Evolutionary conservation across 2,888 invertebrate species (phyloP).

Genomic region (Chrysolina americana): DNA sequence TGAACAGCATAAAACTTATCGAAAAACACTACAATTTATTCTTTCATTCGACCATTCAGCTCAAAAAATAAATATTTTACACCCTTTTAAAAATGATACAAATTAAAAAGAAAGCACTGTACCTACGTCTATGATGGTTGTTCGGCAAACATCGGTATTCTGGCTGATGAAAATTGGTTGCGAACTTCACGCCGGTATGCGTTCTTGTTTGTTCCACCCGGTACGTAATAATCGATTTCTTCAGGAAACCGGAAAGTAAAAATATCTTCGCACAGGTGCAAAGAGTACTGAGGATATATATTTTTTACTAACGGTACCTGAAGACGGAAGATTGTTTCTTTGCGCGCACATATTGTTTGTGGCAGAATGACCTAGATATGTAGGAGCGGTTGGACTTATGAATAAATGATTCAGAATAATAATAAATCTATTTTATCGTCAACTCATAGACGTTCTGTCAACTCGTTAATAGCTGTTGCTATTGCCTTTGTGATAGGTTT

Average conservation of each 20-base stretch:
- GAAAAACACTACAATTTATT: no score
- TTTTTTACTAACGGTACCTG: conserved; percentile 19
- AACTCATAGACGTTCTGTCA: conserved; percentile 19
- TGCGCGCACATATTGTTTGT: conserved; percentile 14
- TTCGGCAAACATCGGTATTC: no score
- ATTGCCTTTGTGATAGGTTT: conserved; percentile 8
- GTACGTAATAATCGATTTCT: neutral
- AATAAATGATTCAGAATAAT: conserved; percentile 21
- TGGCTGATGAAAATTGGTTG: no score
- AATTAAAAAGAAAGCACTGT: no score
- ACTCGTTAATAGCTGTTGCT: conserved; percentile 4
- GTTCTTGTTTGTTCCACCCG: neutral
- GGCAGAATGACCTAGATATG: conserved; percentile 18
- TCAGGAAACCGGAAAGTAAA: conserved; percentile 13
- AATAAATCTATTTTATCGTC: conserved; percentile 25
- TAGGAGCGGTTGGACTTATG: conserved; percentile 11
- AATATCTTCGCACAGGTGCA: conserved; percentile 22
- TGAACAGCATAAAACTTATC: no score
- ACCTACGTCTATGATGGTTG: no score
- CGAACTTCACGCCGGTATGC: no score
- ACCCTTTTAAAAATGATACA: no score
- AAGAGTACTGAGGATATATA: conserved; percentile 3
- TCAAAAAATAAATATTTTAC: no score
- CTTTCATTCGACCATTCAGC: no score
- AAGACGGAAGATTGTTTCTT: conserved; percentile 10